Percentiles rank a stretch among this genome's conserved stretches.
Evolutionary conservation across 2,888 invertebrate genomes (phyloP).

Genomic region (Psylliodes chrysocephalus): DNA sequence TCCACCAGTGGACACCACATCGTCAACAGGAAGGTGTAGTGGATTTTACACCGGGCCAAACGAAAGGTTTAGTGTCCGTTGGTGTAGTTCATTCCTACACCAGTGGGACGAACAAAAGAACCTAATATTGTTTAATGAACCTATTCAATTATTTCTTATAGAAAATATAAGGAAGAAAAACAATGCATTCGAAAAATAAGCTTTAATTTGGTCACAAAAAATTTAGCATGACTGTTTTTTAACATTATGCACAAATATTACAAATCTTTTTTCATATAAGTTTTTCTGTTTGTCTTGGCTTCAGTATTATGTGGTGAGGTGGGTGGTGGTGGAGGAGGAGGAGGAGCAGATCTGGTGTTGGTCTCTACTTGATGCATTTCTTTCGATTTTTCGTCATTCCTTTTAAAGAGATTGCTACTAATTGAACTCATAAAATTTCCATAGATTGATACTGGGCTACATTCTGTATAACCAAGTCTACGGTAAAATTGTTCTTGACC

Average conservation of each 20-base stretch:
- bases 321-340: constrained; percentile 47
- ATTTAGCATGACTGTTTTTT: no score
- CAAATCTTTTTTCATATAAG: constrained; percentile 48
- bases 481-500: constrained; percentile 81
- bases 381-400: not conserved
- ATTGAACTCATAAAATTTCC: constrained; percentile 61
- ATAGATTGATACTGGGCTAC: constrained; percentile 77
- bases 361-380: not conserved
- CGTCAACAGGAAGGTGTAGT: no score
- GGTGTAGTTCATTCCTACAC: no score
- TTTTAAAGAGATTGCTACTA: constrained; percentile 18
- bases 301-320: constrained; percentile 25
- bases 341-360: constrained; percentile 6
- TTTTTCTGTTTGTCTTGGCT: constrained; percentile 33
- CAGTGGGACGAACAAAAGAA: no score
- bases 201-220: no score
- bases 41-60: no score
- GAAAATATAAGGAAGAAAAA: no score
- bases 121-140: no score
- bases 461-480: constrained; percentile 77
- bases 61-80: no score
- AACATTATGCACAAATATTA: constrained; percentile 12
- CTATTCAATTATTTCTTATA: no score
- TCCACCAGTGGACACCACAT: no score
- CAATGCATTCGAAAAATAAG: no score